Base-by-base conservation (phyloP, 2,888 invertebrate genomes). In the Cenopis cana region DNA sequence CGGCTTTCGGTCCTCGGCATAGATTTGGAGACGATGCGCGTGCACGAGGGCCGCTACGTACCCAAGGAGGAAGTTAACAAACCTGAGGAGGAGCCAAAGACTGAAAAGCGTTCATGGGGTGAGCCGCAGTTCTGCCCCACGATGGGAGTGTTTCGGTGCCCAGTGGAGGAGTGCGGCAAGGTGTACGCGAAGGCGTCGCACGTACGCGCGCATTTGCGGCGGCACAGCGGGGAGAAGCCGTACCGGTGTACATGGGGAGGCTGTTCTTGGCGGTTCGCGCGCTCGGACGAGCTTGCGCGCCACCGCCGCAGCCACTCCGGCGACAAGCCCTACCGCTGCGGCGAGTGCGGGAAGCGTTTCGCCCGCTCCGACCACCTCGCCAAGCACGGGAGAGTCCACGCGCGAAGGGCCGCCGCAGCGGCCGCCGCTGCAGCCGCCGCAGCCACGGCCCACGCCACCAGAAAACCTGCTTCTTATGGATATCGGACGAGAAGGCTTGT, bases 241-340 rank as follows among this genome's bases (percentile, higher is more conserved):
- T 96, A 96, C 82, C 91, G 94, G 10, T 96, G 96, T 84, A 95
- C 95, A 68, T 96, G 96, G 96, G 93, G 95, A 4, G 97, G 96
- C 55, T 99, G 98, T 87, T 95, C 95, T 41, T 99, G 98, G 98
- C 95, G 97, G 77, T 99, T 99, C 92, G 98, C 98, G 18, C 94
- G 99, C 70, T 98, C 98, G 0, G 99, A 99, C 86, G 99, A 99
- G 89, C 90, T 99, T 76, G 98, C 98, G 2, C 95, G 99, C 20
- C 99, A 99, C 86, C 95, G 97, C 67, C 95, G 99, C 75, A 98
- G 98, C n/a, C 99, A 99, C 89, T 98, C 98, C 0, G 99, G 99
- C 0, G 95, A 98, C 74, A 98, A 98, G 87, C 99, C 99, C 0
- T 99, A 99, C 89, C 95, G 96, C 72, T 99, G 99, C 88, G 94